Evolutionary conservation across 2,888 invertebrate species (phyloP), one percentile per base, ranked within the genome.

Genomic region (Cosmia pyralina): DNA sequence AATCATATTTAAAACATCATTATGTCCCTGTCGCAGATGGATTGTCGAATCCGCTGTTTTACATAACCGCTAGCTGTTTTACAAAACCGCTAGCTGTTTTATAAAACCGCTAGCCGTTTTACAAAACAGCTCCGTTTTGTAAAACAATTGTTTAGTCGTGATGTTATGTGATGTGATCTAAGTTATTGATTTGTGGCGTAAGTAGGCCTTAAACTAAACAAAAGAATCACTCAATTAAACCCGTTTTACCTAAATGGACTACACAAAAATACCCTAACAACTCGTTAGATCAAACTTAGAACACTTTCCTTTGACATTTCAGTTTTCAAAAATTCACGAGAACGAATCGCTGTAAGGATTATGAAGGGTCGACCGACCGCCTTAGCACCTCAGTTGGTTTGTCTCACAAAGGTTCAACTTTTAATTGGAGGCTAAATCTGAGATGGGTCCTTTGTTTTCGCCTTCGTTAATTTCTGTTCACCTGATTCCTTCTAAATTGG

Each of bases 361-460:
- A 77, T 69, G 71, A 84, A 89, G 83, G 79, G 73, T 66, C 59
- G 28, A 72, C 64, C 81, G 81, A 81, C 84, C 83, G 68, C 82
- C 79, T 86, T 87, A 85, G 84, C 88, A 82, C 85, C 86, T 78
- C 85, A 84, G 85, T 84, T 69, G 86, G 86, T 88, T 87, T 85
- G 84, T 83, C 85, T 78, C 82, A 88, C 90, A 90, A 88, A 86
- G 87, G 85, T 78, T 81, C 83, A 91, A 90, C 89, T 90, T 90
- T 91, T 90, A 90, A 91, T 90, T 89, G 90, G 88, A 77, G 84
- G 77, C 85, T 83, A 87, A 90, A 90, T 87, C 89, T 87, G 89
- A 89, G 91, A 87, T 85, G 84, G 79, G 62, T 75, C 86, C 80
- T 88, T 90, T 90, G 90, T 90, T 89, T 88, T 78, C 84, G 63